A percentile compares a stretch with the other conserved stretches of the same genome.
Evolutionary conservation across 2,888 invertebrate species (phyloP).

Genomic region (Agrotis clavis): DNA sequence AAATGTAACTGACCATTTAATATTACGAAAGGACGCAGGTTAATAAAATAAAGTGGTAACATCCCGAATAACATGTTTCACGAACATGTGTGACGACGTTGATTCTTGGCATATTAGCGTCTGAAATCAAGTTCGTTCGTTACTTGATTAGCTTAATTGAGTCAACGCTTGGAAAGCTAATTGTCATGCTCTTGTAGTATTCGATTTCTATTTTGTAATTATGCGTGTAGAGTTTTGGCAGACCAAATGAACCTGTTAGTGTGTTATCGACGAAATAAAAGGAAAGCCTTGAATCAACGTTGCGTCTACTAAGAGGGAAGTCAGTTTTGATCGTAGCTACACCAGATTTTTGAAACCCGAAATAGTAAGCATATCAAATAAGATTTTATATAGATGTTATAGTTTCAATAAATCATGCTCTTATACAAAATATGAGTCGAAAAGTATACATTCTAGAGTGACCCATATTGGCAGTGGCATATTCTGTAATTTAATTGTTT

Average conservation of each 20-base stretch:
- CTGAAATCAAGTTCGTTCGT: constrained; percentile 20
- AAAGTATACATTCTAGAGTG: constrained; percentile 50
- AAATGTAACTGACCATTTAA: constrained; percentile 60
- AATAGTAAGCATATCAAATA: constrained; percentile 69
- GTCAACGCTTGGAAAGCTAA: constrained; percentile 35
- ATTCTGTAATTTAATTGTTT: constrained; percentile 66
- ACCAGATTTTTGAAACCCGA: constrained; percentile 54
- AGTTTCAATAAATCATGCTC: constrained; percentile 70
- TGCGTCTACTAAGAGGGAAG: constrained; percentile 16
- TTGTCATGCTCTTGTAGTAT: constrained; percentile 42
- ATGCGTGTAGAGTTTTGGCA: constrained; percentile 34
- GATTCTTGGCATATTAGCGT: constrained; percentile 42
- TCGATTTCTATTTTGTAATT: constrained; percentile 57
- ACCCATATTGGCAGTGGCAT: constrained; percentile 66
- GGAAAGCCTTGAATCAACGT: constrained; percentile 43
- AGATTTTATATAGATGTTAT: constrained; percentile 67
- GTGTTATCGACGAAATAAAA: constrained; percentile 21
- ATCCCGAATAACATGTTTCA: constrained; percentile 45
- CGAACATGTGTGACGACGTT: constrained; percentile 52
- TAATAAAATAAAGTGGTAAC: constrained; percentile 63
- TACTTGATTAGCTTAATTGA: constrained; percentile 36
- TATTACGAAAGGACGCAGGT: constrained; percentile 57
- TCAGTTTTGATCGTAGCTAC: constrained; percentile 29
- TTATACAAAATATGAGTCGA: constrained; percentile 56
- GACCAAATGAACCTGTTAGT: constrained; percentile 24